phyloP scores from a whole-genome alignment of 2,888 invertebrate species.

The Oligia fasciuncula region DNA sequence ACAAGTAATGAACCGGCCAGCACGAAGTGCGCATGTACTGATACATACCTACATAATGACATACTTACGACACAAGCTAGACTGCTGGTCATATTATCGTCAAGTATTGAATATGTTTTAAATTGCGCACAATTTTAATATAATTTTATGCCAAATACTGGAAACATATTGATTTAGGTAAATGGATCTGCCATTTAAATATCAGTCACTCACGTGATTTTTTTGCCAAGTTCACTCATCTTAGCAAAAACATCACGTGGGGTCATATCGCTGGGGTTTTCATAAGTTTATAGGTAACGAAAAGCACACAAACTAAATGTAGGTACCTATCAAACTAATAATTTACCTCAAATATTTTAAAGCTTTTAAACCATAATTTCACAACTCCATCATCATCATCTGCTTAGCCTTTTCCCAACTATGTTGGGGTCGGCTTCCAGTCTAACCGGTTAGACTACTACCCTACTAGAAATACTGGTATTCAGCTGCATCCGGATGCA shows the following conservation, averaged over 20 bases:
- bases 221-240: background rate
- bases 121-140: too few species aligned
- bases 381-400: background rate
- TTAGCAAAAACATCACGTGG: background rate
- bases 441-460: too few species aligned
- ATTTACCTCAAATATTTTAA: background rate
- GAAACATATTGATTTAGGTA: constrained; percentile 26
- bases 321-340: background rate
- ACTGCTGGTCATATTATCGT: background rate
- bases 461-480: too few species aligned
- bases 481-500: too few species aligned
- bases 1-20: background rate
- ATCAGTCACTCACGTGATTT: background rate
- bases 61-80: background rate
- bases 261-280: background rate
- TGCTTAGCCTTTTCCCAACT: too few species aligned
- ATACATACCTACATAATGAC: background rate
- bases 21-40: background rate
- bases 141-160: background rate
- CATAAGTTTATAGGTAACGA: background rate
- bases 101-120: constrained; percentile 21
- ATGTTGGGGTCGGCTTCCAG: too few species aligned
- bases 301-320: background rate
- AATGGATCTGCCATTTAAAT: constrained; percentile 15
- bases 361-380: constrained; percentile 11